phyloP scores from a whole-genome alignment of 53 echinoderm and acorn worm genomes.

The Luidia sarsii region DNA sequence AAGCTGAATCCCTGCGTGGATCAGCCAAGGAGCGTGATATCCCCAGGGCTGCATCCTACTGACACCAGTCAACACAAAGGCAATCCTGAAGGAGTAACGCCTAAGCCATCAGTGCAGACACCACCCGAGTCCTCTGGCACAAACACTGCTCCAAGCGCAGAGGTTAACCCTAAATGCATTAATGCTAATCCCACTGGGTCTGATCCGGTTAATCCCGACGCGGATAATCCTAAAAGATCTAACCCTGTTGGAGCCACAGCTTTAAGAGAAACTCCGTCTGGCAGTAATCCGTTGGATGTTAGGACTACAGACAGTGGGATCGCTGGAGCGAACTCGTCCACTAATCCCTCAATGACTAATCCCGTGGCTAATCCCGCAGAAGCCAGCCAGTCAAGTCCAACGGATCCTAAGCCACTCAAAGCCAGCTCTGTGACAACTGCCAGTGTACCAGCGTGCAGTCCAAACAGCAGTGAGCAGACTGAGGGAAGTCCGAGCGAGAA shows the following conservation, averaged over 20 bases:
- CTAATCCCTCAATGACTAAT: neutral
- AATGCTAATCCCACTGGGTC: neutral
- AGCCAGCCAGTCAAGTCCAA: constrained; percentile 24
- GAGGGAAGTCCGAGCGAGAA: constrained; percentile 22
- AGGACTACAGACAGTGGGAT: neutral
- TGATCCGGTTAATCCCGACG: neutral
- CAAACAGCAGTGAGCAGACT: constrained; percentile 22
- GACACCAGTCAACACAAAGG: constrained; percentile 2
- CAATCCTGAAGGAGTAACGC: constrained; percentile 1
- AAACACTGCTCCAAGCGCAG: too few relatives aligned
- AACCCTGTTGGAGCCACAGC: neutral
- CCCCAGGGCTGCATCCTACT: neutral
- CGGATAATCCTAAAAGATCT: constrained; percentile 1
- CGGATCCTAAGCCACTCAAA: constrained; percentile 20
- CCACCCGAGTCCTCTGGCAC: too few relatives aligned
- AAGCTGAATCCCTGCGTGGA: constrained; percentile 10
- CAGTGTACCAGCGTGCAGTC: constrained; percentile 10
- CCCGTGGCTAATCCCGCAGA: neutral
- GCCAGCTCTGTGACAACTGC: constrained; percentile 6
- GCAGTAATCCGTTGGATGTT: neutral
- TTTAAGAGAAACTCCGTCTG: constrained; percentile 8
- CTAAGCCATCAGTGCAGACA: too few relatives aligned
- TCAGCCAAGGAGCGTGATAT: neutral
- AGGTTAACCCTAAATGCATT: constrained; percentile 5
- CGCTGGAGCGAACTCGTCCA: neutral